Conservation (phyloP, 2,797 vertebrate genomes). For the Spondyliosoma cantharus region DNA sequence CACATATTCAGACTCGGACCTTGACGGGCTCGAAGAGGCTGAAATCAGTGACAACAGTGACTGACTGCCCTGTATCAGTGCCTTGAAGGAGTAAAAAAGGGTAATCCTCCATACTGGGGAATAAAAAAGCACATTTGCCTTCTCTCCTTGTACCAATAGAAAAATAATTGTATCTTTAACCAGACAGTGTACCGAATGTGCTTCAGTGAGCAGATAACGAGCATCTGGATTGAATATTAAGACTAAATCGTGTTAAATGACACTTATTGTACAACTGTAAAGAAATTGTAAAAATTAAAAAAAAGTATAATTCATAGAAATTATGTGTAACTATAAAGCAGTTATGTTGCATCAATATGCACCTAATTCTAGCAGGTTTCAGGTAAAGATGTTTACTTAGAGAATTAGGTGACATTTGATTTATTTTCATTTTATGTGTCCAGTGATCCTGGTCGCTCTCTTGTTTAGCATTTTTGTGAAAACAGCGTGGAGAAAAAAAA, state of each 20-base stretch:
- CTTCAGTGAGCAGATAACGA: slow-evolving; percentile 30
- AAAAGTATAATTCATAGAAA: slow-evolving; percentile 29
- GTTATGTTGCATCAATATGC: slow-evolving; percentile 27
- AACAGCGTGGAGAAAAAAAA: slow-evolving; percentile 21
- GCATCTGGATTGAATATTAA: slow-evolving; percentile 26
- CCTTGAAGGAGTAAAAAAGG: slow-evolving; percentile 58
- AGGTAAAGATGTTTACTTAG: slow-evolving; percentile 40
- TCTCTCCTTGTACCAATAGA: slow-evolving; percentile 55
- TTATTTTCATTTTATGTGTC: background rate
- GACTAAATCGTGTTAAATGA: slow-evolving; percentile 32
- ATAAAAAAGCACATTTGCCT: slow-evolving; percentile 63
- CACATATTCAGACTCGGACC: slow-evolving; percentile 29
- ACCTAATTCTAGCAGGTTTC: slow-evolving; percentile 38
- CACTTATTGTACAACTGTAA: slow-evolving; percentile 54
- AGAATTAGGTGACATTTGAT: slow-evolving; percentile 22
- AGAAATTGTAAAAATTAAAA: slow-evolving; percentile 45
- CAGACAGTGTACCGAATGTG: slow-evolving; percentile 67
- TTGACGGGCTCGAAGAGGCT: slow-evolving; percentile 20
- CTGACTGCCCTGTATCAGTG: slow-evolving; percentile 63
- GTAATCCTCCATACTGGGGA: slow-evolving; percentile 19
- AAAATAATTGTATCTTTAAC: slow-evolving; percentile 33
- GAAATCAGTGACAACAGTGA: slow-evolving; percentile 42
- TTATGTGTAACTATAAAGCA: slow-evolving; percentile 34
- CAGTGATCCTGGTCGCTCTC: background rate
- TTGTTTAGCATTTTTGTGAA: slow-evolving; percentile 29